A percentile compares a stretch with the other conserved stretches of the same genome.
Evolutionary conservation across 2,113 vertebrate species (phyloP).

Genomic region (Pyrgilauda ruficollis): DNA sequence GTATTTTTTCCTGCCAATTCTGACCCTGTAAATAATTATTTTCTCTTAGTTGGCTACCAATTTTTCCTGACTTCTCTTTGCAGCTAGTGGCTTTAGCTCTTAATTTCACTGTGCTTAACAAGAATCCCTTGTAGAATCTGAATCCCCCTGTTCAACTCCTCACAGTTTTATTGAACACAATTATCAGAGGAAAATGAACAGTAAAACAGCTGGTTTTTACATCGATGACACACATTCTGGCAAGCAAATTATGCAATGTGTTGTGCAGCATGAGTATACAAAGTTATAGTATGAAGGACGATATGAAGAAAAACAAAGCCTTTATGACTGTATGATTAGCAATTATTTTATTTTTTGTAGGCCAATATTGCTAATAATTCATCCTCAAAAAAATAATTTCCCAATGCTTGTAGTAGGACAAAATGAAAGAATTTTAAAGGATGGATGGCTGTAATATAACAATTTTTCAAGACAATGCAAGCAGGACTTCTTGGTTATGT

Average conservation of each 20-base stretch:
- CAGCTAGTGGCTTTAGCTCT: not conserved
- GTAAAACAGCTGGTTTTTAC: not conserved
- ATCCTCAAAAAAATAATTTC: not conserved
- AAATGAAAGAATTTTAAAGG: not conserved
- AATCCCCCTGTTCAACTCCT: not conserved
- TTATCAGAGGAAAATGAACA: not conserved
- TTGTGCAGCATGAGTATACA: not conserved
- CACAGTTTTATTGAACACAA: not conserved
- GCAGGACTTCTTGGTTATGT: not conserved
- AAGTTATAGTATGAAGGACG: rapidly evolving
- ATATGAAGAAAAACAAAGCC: rapidly evolving
- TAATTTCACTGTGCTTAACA: not conserved
- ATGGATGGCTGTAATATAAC: not conserved
- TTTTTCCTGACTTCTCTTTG: not conserved
- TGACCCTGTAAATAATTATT: not conserved
- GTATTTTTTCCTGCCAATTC: not conserved
- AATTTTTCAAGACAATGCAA: not conserved
- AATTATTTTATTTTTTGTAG: not conserved
- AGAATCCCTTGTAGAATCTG: not conserved
- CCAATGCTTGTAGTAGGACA: not conserved
- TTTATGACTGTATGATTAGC: not conserved
- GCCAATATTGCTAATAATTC: not conserved
- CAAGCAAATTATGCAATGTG: not conserved
- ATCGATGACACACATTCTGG: not conserved
- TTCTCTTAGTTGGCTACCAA: not conserved